These are phyloP conservation scores for Brachyptera risi DNA, from an alignment of 2,888 invertebrate species.

Conservation along the genomic window DNA sequence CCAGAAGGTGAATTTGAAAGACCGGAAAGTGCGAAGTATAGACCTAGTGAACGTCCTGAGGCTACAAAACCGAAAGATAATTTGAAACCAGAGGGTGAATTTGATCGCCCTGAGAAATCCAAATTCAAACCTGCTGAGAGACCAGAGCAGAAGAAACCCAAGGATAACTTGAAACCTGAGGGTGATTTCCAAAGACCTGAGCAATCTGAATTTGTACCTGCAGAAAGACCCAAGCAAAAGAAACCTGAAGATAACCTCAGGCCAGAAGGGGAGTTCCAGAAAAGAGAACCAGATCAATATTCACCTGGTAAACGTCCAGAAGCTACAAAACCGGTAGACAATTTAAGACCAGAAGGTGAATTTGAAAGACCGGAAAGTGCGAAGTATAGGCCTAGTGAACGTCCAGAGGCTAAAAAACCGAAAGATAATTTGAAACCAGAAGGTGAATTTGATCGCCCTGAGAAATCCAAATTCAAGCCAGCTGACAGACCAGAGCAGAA, in stretches of 20 bases:
- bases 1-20: conserved; percentile 43
- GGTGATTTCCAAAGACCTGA: conserved; percentile 41
- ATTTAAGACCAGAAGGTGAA: conserved; percentile 61
- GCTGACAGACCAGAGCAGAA: conserved; percentile 58
- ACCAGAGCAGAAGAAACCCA: conserved; percentile 39
- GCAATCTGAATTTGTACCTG: conserved; percentile 39
- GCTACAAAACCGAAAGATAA: conserved; percentile 47
- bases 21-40: conserved; percentile 40
- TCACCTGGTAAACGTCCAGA: conserved; percentile 7
- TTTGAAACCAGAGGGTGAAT: conserved; percentile 48
- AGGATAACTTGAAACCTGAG: conserved; percentile 44
- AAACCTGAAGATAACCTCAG: conserved; percentile 38
- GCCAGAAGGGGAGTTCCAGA: conserved; percentile 46
- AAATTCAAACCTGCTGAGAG: conserved; percentile 38
- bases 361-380: conserved; percentile 50
- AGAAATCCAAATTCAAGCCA: conserved; percentile 39
- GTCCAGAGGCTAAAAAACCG: conserved; percentile 43
- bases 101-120: conserved; percentile 44
- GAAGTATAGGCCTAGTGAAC: conserved; percentile 50
- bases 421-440: conserved; percentile 37
- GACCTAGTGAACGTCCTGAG: conserved; percentile 44
- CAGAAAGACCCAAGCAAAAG: conserved; percentile 41
- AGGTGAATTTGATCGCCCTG: conserved; percentile 40
- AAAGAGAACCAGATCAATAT: conserved; percentile 40
- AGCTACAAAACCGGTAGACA: conserved; percentile 49